Percentiles rank a stretch among this genome's conserved stretches.
These are phyloP conservation scores for Protobothrops flavoviridis DNA, from an alignment of 2,113 vertebrate species.

Conservation along the genomic window DNA sequence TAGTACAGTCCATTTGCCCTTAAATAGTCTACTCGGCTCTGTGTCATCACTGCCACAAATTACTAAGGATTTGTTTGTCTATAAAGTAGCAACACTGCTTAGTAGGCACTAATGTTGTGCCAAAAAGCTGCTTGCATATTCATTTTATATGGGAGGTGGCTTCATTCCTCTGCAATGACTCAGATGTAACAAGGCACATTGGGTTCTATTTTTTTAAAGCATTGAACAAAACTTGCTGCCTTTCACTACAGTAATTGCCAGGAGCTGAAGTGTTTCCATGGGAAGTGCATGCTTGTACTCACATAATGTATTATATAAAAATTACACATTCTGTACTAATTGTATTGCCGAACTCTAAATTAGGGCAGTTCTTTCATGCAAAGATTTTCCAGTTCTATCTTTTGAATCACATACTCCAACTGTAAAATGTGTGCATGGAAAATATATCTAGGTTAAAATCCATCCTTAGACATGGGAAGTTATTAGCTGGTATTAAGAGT, in stretches of 20 bases:
- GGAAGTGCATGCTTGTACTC: not conserved
- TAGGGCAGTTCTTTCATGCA: not conserved
- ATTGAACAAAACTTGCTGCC: slow-evolving; percentile 9
- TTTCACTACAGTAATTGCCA: slow-evolving; percentile 26
- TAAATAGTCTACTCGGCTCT: not conserved
- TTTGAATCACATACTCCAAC: not conserved
- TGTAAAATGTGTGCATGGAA: not conserved
- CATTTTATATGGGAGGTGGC: slow-evolving; percentile 62
- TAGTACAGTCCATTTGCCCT: slow-evolving; percentile 10
- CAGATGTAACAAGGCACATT: slow-evolving; percentile 63
- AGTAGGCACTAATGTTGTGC: slow-evolving; percentile 32
- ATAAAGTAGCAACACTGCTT: slow-evolving; percentile 17
- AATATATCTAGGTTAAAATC: not conserved
- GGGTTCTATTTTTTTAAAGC: slow-evolving; percentile 56
- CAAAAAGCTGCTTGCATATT: slow-evolving; percentile 62
- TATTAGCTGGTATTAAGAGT: not conserved
- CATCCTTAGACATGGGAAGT: not conserved
- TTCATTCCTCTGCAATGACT: slow-evolving; percentile 65
- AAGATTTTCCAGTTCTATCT: not conserved
- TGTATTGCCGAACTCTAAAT: not conserved
- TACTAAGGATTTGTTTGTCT: slow-evolving; percentile 26
- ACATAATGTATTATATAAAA: not conserved
- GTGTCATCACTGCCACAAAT: slow-evolving; percentile 18
- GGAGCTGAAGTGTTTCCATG: slow-evolving; percentile 9
- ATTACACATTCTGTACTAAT: not conserved